These are phyloP conservation scores for Ericerus pela DNA, from an alignment of 1,140 invertebrate genomes.

Conservation along the genomic window DNA sequence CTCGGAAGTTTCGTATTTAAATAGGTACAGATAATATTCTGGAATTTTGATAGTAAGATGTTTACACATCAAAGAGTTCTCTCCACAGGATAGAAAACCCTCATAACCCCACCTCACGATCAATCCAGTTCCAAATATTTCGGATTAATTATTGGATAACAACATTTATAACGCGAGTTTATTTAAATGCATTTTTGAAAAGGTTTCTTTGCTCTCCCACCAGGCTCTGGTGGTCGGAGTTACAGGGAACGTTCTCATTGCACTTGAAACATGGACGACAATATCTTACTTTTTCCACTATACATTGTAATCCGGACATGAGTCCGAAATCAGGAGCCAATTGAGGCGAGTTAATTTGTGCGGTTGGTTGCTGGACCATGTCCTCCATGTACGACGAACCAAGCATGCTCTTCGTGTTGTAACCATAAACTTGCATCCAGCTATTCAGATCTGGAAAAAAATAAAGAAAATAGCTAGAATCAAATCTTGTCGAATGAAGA, in stretches of 20 bases:
- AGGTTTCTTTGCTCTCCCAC: too few relatives aligned
- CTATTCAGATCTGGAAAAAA: constrained; percentile 48
- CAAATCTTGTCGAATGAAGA: too few relatives aligned
- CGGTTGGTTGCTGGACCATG: constrained; percentile 60
- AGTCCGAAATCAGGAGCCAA: constrained; percentile 70
- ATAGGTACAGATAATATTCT: too few relatives aligned
- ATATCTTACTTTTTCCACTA: constrained; percentile 54
- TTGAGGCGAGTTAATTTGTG: constrained; percentile 56
- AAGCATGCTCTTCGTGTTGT: constrained; percentile 69
- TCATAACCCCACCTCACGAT: too few relatives aligned
- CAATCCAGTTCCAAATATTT: too few relatives aligned
- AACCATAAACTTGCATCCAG: constrained; percentile 79
- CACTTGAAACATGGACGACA: not conserved
- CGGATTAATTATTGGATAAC: not conserved
- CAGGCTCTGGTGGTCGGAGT: not conserved
- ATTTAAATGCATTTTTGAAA: not conserved
- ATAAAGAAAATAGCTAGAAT: too few relatives aligned
- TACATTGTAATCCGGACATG: constrained; percentile 73
- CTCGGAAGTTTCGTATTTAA: too few relatives aligned
- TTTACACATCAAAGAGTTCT: too few relatives aligned
- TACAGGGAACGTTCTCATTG: not conserved
- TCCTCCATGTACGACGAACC: constrained; percentile 59
- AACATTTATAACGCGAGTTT: not conserved
- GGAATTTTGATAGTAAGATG: too few relatives aligned
- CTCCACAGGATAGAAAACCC: too few relatives aligned